Evolutionary conservation across 2,888 invertebrate genomes (phyloP), one percentile per base, ranked within the genome.

Genomic region (Flexamia atlantica): DNA sequence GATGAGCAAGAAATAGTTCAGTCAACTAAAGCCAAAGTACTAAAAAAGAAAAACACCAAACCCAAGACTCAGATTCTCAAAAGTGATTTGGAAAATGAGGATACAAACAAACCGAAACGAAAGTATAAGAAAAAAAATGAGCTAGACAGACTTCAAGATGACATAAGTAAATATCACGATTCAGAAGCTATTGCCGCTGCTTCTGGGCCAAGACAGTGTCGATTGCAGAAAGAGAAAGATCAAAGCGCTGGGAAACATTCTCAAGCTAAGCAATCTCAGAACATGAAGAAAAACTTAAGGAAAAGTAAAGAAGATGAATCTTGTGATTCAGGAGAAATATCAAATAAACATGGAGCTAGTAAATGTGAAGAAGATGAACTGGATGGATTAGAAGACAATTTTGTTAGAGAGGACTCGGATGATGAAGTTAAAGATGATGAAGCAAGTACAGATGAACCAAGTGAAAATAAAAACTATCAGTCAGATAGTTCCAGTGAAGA

Each of bases 171-270:
- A 30, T 79, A 79, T 36, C 79, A 94, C 88, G 93, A 94, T 82
- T 91, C 92, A 86, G 92, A 94, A 86, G 94, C 93, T 40, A 92
- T 94, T 0, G 89, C 94, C 32, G 92, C 93, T 81, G 92, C 93
- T 17, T 93, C 93, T 1, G 94, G 94, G 14, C 92, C 93, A 88
- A 90, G 95, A 86, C 93, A 93, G 91, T 95, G 94, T 88, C 92
- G 86, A 20, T 53, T 81, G 7, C 46, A 83, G 46, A 83, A 79
- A 64, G 64, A 83, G 60, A 80, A 32, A 23, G 7, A 57, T 28
- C 28, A 12, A 50, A n/a, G 25, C 3, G 5, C 14, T 25, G 17
- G n/a, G 5, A 46, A 25, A 23, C 7, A 5, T 20, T 5, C 57
- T 53, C 79, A 79, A 32, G 1, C 32, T n/a, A 79, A 80, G 12